A percentile compares a stretch with the other conserved stretches of the same genome.
phyloP scores from a whole-genome alignment of 2,888 invertebrate genomes.

The Brenthis hecate region DNA sequence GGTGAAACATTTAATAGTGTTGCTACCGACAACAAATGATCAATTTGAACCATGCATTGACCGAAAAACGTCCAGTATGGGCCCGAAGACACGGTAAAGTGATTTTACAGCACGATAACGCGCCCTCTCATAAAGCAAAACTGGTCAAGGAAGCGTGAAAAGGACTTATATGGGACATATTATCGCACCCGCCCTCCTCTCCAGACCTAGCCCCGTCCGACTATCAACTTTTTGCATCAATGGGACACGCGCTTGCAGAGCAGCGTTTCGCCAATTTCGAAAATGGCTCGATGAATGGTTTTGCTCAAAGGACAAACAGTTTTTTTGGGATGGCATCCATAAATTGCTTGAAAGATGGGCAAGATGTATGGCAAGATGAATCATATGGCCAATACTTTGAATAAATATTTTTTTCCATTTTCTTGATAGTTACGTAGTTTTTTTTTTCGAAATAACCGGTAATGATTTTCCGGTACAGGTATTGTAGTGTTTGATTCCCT shows the following conservation, averaged over 20 bases:
- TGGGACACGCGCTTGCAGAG: slow-evolving; percentile 20
- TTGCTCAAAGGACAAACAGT: slow-evolving; percentile 4
- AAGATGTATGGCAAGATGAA: too few species aligned
- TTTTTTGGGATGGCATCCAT: slow-evolving; percentile 7
- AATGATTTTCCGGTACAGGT: too few species aligned
- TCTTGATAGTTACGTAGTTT: too few species aligned
- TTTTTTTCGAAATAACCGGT: too few species aligned
- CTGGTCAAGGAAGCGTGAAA: too few species aligned
- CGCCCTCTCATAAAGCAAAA: too few species aligned
- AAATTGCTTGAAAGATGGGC: too few species aligned
- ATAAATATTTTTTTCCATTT: too few species aligned
- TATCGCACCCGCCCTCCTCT: background rate
- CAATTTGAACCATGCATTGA: slow-evolving; percentile 31
- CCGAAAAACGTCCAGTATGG: slow-evolving; percentile 36
- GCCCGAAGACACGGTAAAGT: slow-evolving; percentile 33
- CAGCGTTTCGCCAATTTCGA: slow-evolving; percentile 15
- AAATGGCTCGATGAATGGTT: slow-evolving; percentile 24
- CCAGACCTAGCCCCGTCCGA: slow-evolving; percentile 25
- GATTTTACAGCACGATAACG: slow-evolving; percentile 11
- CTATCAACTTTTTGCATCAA: slow-evolving; percentile 19
- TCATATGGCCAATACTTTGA: too few species aligned
- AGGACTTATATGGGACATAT: too few species aligned
- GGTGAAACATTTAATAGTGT: background rate
- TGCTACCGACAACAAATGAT: slow-evolving; percentile 37
- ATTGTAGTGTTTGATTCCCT: too few species aligned